A percentile compares a stretch with the other conserved stretches of the same genome.
Evolutionary conservation across 2,797 vertebrate species (phyloP).

Genomic region (Chanos chanos): DNA sequence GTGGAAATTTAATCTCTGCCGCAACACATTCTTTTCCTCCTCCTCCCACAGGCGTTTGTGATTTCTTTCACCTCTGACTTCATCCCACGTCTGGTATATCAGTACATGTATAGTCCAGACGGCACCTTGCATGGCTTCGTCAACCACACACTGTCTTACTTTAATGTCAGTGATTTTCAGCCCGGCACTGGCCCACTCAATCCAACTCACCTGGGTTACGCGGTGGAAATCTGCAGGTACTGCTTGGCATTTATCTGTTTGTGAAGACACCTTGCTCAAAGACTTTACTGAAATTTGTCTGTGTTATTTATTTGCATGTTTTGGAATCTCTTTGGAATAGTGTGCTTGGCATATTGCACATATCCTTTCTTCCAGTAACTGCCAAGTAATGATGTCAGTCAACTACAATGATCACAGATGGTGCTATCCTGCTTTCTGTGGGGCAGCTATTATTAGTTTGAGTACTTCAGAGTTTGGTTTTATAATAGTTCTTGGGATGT

Average conservation of each 20-base stretch:
- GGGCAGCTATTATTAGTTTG: no score
- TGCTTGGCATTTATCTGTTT: no score
- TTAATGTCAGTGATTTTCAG: slow-evolving; percentile 92
- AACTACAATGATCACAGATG: no score
- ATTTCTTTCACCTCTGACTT: slow-evolving; percentile 98
- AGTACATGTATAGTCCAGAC: slow-evolving; percentile 90
- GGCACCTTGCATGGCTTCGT: slow-evolving; percentile 93
- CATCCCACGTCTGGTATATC: slow-evolving; percentile 96
- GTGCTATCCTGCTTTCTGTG: no score
- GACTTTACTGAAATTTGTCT: no score
- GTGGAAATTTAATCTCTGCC: neutral
- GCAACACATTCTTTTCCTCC: no score
- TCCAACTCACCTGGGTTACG: slow-evolving; percentile 79
- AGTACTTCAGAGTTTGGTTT: no score
- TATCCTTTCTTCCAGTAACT: no score
- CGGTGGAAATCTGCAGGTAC: slow-evolving; percentile 89
- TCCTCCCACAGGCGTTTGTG: slow-evolving; percentile 86
- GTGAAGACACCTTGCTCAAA: no score
- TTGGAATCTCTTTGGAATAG: neutral
- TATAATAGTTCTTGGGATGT: no score
- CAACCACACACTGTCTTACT: slow-evolving; percentile 90
- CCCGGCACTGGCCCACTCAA: slow-evolving; percentile 76
- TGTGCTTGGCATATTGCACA: neutral
- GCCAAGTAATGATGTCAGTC: no score
- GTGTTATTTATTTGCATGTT: neutral